These are phyloP conservation scores for Diploptera punctata DNA, from an alignment of 2,888 invertebrate species.

Conservation along the genomic window DNA sequence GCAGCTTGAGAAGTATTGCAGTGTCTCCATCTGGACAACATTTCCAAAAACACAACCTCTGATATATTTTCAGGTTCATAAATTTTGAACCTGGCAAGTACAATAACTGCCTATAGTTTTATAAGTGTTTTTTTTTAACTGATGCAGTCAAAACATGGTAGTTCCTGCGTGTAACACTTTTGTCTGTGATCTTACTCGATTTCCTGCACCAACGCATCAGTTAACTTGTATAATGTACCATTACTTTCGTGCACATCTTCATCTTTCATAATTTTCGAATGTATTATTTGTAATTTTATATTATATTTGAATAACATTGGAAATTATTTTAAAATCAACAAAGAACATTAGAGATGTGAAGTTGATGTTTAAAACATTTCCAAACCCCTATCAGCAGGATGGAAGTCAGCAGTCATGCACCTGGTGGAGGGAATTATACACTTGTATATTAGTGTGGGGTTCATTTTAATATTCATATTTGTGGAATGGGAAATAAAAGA, in stretches of 20 bases:
- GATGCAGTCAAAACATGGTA: background rate
- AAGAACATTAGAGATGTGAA: background rate
- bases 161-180: background rate
- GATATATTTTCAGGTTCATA: background rate
- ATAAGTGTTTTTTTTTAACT: background rate
- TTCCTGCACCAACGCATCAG: background rate
- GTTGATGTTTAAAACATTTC: conserved; percentile 34
- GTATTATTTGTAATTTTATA: background rate
- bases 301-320: conserved; percentile 33
- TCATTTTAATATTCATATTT: background rate
- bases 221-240: background rate
- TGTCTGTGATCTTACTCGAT: conserved; percentile 16
- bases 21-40: conserved; percentile 42
- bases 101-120: conserved; percentile 1
- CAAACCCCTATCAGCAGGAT: conserved; percentile 1
- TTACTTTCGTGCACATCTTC: background rate
- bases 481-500: background rate
- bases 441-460: background rate
- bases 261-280: background rate
- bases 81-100: conserved; percentile 13
- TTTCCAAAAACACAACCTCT: conserved; percentile 21
- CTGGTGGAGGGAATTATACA: background rate
- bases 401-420: background rate
- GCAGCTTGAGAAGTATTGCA: conserved; percentile 69
- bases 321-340: conserved; percentile 31